Percentiles rank a stretch among this genome's conserved stretches.
Conservation (phyloP, 2,113 vertebrate genomes). For the Perca flavescens region DNA sequence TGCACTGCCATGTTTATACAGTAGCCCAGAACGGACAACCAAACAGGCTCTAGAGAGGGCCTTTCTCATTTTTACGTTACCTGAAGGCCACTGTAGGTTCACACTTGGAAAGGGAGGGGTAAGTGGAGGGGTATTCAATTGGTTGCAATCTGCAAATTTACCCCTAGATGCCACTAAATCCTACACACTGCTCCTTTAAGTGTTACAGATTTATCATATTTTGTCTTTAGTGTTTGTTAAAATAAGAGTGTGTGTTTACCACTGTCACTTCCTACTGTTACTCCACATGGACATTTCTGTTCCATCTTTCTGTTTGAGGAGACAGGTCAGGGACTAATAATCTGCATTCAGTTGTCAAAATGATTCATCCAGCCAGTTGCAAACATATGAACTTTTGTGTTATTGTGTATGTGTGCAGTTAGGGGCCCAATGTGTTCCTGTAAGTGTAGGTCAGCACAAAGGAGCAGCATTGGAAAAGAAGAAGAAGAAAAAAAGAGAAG, state of each 20-base stretch:
- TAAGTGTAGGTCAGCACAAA: constrained; percentile 46
- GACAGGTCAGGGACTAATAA: constrained; percentile 51
- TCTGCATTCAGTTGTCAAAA: constrained; percentile 74
- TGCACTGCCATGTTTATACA: too few species aligned
- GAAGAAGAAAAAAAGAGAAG: background rate
- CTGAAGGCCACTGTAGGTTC: too few species aligned
- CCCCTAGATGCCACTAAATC: too few species aligned
- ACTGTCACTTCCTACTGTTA: constrained; percentile 27
- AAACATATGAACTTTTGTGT: constrained; percentile 56
- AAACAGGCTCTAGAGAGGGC: too few species aligned
- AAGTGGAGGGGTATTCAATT: too few species aligned
- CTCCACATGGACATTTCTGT: constrained; percentile 44
- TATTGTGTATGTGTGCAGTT: constrained; percentile 9
- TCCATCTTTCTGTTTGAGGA: constrained; percentile 45
- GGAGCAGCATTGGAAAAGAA: background rate
- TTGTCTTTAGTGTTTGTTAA: constrained; percentile 6
- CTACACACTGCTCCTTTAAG: too few species aligned
- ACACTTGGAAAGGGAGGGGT: too few species aligned
- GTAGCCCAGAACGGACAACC: too few species aligned
- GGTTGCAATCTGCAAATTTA: too few species aligned
- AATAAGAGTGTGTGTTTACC: constrained; percentile 13
- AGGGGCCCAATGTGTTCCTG: background rate
- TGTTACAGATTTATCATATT: constrained; percentile 19
- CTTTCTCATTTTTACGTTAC: too few species aligned
- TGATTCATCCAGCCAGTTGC: constrained; percentile 68